A percentile compares a stretch with the other conserved stretches of the same genome.
These are phyloP conservation scores for Plusia festucae DNA, from an alignment of 2,888 invertebrate species.

Conservation along the genomic window DNA sequence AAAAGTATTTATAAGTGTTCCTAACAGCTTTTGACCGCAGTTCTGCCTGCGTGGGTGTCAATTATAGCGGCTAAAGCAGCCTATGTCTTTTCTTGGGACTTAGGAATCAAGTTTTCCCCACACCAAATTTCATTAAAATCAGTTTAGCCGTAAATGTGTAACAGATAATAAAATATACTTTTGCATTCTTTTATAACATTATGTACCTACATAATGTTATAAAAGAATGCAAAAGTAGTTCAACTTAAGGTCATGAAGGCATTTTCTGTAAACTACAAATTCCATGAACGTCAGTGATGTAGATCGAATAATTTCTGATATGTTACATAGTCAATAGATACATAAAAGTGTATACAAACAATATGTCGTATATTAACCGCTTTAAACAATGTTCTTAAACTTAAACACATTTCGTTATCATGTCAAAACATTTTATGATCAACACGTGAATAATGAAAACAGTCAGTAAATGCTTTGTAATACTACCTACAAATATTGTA, in stretches of 20 bases:
- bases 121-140: too few relatives aligned
- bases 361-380: neutral
- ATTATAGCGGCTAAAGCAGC: too few relatives aligned
- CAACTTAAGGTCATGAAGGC: neutral
- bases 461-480: neutral
- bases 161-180: too few relatives aligned
- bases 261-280: neutral
- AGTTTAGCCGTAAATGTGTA: too few relatives aligned
- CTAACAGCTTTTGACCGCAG: too few relatives aligned
- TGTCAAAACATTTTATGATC: conserved; percentile 18
- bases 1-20: too few relatives aligned
- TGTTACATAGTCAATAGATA: neutral
- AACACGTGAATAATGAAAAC: conserved; percentile 2
- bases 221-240: too few relatives aligned
- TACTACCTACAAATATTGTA: neutral
- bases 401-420: conserved; percentile 10
- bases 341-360: neutral
- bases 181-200: too few relatives aligned
- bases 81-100: too few relatives aligned
- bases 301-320: neutral
- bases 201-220: too few relatives aligned
- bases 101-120: too few relatives aligned
- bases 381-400: conserved; percentile 4
- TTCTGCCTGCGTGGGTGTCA: too few relatives aligned
- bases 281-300: neutral